A percentile compares a stretch with the other conserved stretches of the same genome.
These are phyloP conservation scores for Bergia sp. DNA, from an alignment of 92 coral and sea anemone species.

Conservation along the genomic window DNA sequence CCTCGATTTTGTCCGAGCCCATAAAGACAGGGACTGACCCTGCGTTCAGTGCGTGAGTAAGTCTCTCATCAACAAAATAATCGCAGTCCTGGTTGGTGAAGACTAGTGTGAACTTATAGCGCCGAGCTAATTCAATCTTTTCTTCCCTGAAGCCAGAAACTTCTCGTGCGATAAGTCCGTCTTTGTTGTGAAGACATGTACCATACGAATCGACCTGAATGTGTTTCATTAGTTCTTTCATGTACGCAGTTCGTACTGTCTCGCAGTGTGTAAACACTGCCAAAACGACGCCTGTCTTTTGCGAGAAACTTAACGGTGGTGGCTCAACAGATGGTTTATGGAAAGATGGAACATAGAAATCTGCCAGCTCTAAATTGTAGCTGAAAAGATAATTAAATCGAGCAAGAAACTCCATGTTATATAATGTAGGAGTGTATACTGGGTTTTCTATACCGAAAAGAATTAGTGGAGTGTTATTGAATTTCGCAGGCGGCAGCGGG, in stretches of 20 bases:
- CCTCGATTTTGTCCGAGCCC: slow-evolving; percentile 71
- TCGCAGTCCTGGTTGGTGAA: too few species aligned
- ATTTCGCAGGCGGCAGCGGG: slow-evolving; percentile 50
- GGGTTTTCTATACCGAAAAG: slow-evolving; percentile 60
- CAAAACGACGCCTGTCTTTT: slow-evolving; percentile 60
- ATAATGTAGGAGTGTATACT: slow-evolving; percentile 57
- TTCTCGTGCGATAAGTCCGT: slow-evolving; percentile 40
- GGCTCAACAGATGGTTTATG: slow-evolving; percentile 48
- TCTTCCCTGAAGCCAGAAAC: slow-evolving; percentile 21
- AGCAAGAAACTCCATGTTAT: slow-evolving; percentile 31
- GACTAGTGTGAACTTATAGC: too few species aligned
- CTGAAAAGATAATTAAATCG: slow-evolving; percentile 53
- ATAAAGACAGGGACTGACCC: slow-evolving; percentile 68
- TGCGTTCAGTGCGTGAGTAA: slow-evolving; percentile 60
- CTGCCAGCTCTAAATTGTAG: slow-evolving; percentile 58
- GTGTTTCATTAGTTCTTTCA: slow-evolving; percentile 64
- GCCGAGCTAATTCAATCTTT: slow-evolving; percentile 30
- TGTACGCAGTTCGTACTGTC: slow-evolving; percentile 63
- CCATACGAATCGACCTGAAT: slow-evolving; percentile 73
- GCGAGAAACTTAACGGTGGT: slow-evolving; percentile 55
- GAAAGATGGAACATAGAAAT: slow-evolving; percentile 53
- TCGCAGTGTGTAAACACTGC: slow-evolving; percentile 82
- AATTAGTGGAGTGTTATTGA: slow-evolving; percentile 43
- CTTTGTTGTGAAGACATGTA: slow-evolving; percentile 57
- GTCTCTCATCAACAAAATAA: slow-evolving; percentile 62